Evolutionary conservation across 2,888 invertebrate genomes (phyloP), one percentile per base, ranked within the genome.

Genomic region (Cloeon dipterum): DNA sequence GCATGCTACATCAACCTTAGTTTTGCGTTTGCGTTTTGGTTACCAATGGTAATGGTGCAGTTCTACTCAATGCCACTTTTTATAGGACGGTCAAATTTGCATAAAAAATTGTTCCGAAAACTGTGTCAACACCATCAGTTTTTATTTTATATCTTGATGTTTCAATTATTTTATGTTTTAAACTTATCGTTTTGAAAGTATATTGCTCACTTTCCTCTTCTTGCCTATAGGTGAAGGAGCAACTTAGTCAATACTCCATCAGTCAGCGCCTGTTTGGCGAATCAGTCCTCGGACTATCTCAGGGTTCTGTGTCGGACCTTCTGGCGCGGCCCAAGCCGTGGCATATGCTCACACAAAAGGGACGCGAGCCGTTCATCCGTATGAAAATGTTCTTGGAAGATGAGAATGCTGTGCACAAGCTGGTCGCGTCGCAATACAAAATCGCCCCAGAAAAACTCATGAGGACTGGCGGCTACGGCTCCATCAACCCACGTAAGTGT

Each of bases 371-470:
- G 1, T 94, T 93, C 60, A 93, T 94, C 43, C 67, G 93, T 41
- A 94, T 94, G 93, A 88, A 91, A 57, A 86, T 93, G 78, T 94
- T 94, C 59, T 63, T 94, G 45, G 89, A 89, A 58, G 91, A 91
- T 50, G 88, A 89, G 46, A 86, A 88, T 50, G 89, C 89, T 10
- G 88, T 91, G 2, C 89, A 89, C 57, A 89, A 89, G 53, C 60
- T 91, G 45, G 89, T 91, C 18, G 91, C 94, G 43, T 89, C 88
- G 43, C 94, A 94, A 59, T 94, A 94, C 61, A 91, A 93, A 63
- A 93, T 94, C 41, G 91, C 93, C 1, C 93, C 93, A 7, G 94
- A 94, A 59, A 93, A 93, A 57, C 64, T 93, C 40, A 91, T 93
- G 91, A 69, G 93, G 55, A 91, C 89, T 35, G 86, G 86, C 50